These are phyloP conservation scores for Drosophila orosa DNA, from an alignment of 1,140 invertebrate species.

Conservation along the genomic window DNA sequence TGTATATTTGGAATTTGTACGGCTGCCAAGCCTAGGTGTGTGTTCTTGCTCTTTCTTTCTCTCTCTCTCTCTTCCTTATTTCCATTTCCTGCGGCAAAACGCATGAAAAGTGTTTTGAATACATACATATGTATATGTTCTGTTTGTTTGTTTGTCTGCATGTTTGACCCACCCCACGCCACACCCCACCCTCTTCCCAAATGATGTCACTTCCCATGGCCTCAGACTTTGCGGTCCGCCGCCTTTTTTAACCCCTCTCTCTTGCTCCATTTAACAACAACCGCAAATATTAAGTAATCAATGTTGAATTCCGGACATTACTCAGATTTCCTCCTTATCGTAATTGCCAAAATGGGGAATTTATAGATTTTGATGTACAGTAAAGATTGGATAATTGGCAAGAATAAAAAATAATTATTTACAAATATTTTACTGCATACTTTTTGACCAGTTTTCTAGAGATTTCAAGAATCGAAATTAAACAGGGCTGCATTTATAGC, in stretches of 20 bases:
- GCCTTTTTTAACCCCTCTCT: slow-evolving; percentile 21
- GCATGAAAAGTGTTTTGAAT: slow-evolving; percentile 52
- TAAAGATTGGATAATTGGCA: not conserved
- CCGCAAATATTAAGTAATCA: slow-evolving; percentile 31
- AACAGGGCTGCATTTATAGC: too few relatives aligned
- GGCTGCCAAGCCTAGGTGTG: slow-evolving; percentile 45
- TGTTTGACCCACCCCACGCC: slow-evolving; percentile 44
- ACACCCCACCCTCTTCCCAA: slow-evolving; percentile 38
- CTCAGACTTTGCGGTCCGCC: slow-evolving; percentile 1
- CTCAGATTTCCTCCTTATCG: slow-evolving; percentile 12
- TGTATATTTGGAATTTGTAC: slow-evolving; percentile 52
- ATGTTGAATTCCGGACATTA: slow-evolving; percentile 6
- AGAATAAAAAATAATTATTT: not conserved
- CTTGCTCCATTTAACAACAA: slow-evolving; percentile 11
- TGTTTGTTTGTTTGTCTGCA: slow-evolving; percentile 41
- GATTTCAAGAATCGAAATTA: too few relatives aligned
- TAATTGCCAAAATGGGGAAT: slow-evolving; percentile 13
- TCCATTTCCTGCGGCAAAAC: slow-evolving; percentile 50
- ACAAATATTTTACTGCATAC: not conserved
- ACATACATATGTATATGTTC: too few relatives aligned
- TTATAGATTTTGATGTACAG: slow-evolving; percentile 1
- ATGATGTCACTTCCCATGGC: slow-evolving; percentile 60
- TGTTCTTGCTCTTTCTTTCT: not conserved
- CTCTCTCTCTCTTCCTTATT: slow-evolving; percentile 13
- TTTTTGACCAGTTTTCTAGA: not conserved